Evolutionary conservation across 2,797 vertebrate species (phyloP), one percentile per base, ranked within the genome.

Genomic region (Petrocephalus sullivani): DNA sequence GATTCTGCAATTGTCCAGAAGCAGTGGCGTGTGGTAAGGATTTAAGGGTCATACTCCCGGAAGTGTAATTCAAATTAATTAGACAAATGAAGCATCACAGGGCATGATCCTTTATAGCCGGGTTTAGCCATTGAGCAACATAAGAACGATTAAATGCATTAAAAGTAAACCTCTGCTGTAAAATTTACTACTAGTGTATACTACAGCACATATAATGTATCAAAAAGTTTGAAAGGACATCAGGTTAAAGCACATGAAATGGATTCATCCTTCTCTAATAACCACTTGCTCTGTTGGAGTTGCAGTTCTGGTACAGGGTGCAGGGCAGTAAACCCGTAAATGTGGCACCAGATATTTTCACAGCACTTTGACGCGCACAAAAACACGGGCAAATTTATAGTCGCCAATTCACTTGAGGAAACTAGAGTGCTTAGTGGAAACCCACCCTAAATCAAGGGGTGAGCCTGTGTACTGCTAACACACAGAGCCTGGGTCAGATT

Each of bases 261-360:
- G 28, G 28, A 28, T 19, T 81, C 75, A 49, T 9, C 37, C 75
- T 19, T 49, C 75, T 81, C 16, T 81, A 81, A 49, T 46, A 81
- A 46, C 41, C 19, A 33, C 71, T 78, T 49, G 16, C 19, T 49
- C 75, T 49, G 75, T 49, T 49, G 9, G 19, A 49, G 75, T 75
- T 19, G 67, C 67, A 41, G 33, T 49, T 81, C 41, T 49, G 16
- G 16, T 28, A 28, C 28, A 81, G 49, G 75, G 19, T 49, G 19
- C 46, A 49, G 41, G 19, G n/a, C 41, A n/a, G 41, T 81, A 49
- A 6, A 8, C 16, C 41, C 6, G 14, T 78, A 49, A 78, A 78
- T 49, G 71, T 78, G 71, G 41, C 71, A 78, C 71, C 33, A 78
- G 75, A 81, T 81, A 81, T 81, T 81, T 81, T 49, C 75, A 49